Conservation (phyloP, 2,113 vertebrate genomes). For the Rhineura floridana region DNA sequence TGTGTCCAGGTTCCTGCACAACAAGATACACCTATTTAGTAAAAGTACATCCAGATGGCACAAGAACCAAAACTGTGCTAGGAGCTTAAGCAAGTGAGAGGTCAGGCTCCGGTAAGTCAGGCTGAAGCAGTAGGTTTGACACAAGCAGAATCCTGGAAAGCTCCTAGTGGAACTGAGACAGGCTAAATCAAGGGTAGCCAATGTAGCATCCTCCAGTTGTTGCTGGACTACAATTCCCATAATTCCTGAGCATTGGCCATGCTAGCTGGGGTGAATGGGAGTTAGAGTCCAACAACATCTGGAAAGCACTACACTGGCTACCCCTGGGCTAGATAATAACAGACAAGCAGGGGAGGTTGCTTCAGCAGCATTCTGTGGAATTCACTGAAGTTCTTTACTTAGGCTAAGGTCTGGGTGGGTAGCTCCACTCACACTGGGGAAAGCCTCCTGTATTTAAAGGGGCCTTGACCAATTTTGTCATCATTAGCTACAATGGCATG, state of each 20-base stretch:
- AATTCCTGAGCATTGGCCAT: no score
- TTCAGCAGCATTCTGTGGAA: no score
- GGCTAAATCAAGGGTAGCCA: no score
- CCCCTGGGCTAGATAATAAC: no score
- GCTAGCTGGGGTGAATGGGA: no score
- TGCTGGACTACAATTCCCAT: no score
- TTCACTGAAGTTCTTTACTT: background rate
- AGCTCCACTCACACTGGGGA: background rate
- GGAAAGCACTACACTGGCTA: no score
- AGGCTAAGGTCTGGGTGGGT: background rate
- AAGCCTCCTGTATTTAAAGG: background rate
- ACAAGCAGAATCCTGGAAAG: background rate
- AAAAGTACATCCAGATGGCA: background rate
- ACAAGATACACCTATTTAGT: background rate
- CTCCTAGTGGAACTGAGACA: background rate
- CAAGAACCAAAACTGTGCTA: background rate
- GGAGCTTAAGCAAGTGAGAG: background rate
- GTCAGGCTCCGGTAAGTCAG: background rate
- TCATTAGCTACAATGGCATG: background rate
- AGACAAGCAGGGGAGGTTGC: no score
- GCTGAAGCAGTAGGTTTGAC: background rate
- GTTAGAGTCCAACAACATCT: no score
- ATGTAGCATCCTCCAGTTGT: no score
- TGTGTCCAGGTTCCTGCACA: background rate
- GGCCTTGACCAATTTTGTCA: background rate